These are phyloP conservation scores for Ecliptopera silaceata DNA, from an alignment of 2,888 invertebrate genomes.

Conservation along the genomic window DNA sequence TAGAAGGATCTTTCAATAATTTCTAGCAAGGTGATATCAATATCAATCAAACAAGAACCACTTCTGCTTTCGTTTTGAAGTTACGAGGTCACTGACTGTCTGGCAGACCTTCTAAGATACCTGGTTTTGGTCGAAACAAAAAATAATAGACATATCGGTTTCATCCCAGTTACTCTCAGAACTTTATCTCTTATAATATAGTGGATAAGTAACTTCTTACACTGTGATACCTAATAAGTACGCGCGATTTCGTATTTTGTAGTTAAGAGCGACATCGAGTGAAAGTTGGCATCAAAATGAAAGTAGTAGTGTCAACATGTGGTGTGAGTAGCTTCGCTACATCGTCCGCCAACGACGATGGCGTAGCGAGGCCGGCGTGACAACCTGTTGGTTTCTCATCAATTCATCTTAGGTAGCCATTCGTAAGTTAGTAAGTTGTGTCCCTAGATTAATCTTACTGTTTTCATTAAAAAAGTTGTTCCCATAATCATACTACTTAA, in stretches of 20 bases:
- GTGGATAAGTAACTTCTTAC: not conserved
- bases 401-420: constrained; percentile 45
- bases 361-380: constrained; percentile 43
- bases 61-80: no score
- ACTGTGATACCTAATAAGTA: constrained; percentile 12
- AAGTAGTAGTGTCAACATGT: constrained; percentile 78
- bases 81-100: no score
- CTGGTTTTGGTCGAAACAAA: no score
- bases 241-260: constrained; percentile 62
- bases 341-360: constrained; percentile 13
- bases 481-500: no score
- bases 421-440: not conserved
- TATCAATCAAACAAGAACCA: no score
- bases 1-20: no score
- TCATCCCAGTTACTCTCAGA: no score
- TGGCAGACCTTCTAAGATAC: no score
- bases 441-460: not conserved
- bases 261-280: constrained; percentile 70
- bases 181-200: no score
- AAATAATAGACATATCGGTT: no score
- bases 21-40: no score
- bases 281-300: constrained; percentile 80
- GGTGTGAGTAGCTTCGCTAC: constrained; percentile 44
- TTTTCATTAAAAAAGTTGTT: not conserved
- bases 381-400: constrained; percentile 69